Conservation (phyloP, 2,113 vertebrate species). For the Leptocoma aspasia region DNA sequence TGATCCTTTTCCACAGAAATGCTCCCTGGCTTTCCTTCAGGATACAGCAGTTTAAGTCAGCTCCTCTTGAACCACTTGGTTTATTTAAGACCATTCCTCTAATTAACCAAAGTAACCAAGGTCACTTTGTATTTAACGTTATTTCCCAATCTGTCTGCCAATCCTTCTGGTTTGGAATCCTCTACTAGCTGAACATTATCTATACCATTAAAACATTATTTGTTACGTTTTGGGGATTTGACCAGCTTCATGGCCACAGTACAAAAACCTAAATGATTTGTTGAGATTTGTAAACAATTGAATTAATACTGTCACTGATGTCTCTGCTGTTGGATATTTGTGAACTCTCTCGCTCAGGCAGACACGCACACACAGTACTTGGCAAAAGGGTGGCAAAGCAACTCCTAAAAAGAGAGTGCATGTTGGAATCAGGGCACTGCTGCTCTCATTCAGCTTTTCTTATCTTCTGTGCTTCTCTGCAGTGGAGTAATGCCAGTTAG, state of each 20-base stretch:
- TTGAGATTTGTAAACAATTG: background rate
- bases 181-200: background rate
- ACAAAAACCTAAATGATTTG: background rate
- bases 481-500: background rate
- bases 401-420: background rate
- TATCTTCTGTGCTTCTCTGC: background rate
- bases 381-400: background rate
- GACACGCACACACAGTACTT: rapidly evolving
- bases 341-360: background rate
- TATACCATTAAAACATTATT: background rate
- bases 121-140: background rate
- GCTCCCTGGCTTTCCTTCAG: background rate
- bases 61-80: background rate
- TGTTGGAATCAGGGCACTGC: background rate
- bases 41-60: background rate
- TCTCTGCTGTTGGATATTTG: background rate
- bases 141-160: background rate
- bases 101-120: background rate
- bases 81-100: background rate
- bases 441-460: slow-evolving; percentile 15
- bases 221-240: background rate
- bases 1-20: background rate
- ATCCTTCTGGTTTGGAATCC: background rate
- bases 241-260: background rate
- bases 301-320: background rate